Evolutionary conservation across 2,888 invertebrate species (phyloP), one percentile per base, ranked within the genome.

Genomic region (Drosophila ustulata): DNA sequence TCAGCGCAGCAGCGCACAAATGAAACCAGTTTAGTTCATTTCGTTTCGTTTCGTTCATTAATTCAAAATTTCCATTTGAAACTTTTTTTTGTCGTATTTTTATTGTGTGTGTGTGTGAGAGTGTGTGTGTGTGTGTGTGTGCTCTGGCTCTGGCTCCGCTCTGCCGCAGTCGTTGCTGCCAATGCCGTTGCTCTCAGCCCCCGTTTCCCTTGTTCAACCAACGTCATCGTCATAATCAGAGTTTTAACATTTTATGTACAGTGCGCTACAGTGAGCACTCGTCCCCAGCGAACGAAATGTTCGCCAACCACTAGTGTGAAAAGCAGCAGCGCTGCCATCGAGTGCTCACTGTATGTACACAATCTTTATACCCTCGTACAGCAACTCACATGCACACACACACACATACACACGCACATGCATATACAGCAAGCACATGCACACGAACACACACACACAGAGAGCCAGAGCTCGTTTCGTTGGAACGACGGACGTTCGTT

Each of bases 21-120:
- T 85, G 85, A 89, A 90, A 90, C 90, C 89, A 90, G 90, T 88
- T 89, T 87, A 89, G 88, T 89, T 89, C 84, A 88, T 88, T 87
- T 87, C 86, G 88, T 88, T 86, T 88, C 89, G 87, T 88, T 82
- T 88, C 90, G 88, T 91, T 91, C 91, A 91, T 91, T 91, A 91
- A 90, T 88, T 89, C 86, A 82, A 88, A 91, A 91, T 90, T 91
- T 91, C 89, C 89, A 91, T 91, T 90, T 89, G 83, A 89, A 91
- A 90, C 88, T 89, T 91, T 89, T 82, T 88, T 78, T 55, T 72
- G 57, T 66, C 56, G 67, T 52, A 63, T 47, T 56, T 55, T 66
- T 67, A 46, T 53, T 66, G 32, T 49, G 45, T 70, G 57, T 66
- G 62, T 53, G 52, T 11, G 13, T 18, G 18, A 0, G 18, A 41